phyloP scores from a whole-genome alignment of 1,140 invertebrate species.

The Leptopilina boulardi region DNA sequence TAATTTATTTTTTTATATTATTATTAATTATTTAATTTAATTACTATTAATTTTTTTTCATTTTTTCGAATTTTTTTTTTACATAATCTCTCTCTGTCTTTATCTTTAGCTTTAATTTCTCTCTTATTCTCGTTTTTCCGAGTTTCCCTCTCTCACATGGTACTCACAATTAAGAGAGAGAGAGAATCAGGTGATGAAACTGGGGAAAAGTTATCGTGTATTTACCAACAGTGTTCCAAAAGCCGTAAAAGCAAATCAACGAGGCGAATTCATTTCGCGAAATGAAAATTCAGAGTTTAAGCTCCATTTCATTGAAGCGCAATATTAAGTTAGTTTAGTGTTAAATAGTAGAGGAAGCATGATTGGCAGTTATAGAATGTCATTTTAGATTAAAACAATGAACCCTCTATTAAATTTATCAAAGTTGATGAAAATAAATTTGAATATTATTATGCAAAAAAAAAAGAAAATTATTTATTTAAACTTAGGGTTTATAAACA shows the following conservation, averaged over 20 bases:
- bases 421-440: too few relatives aligned
- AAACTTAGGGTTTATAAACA: too few relatives aligned
- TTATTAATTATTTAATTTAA: too few relatives aligned
- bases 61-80: too few relatives aligned
- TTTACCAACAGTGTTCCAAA: conserved; percentile 24
- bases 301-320: conserved; percentile 26
- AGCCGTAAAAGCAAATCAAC: conserved; percentile 49
- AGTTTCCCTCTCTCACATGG: background rate
- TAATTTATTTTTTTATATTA: too few relatives aligned
- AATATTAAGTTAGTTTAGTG: background rate
- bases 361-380: background rate
- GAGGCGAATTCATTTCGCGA: conserved; percentile 47
- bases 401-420: too few relatives aligned
- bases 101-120: background rate
- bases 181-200: conserved; percentile 27
- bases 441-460: too few relatives aligned
- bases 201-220: conserved; percentile 31
- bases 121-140: conserved; percentile 18
- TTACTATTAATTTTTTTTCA: too few relatives aligned
- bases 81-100: too few relatives aligned
- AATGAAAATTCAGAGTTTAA: conserved; percentile 33
- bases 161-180: conserved; percentile 19
- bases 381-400: background rate
- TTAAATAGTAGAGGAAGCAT: conserved; percentile 15
- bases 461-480: too few relatives aligned